phyloP scores from a whole-genome alignment of 2,797 vertebrate species.

The Pseudotriccus pelzelni region DNA sequence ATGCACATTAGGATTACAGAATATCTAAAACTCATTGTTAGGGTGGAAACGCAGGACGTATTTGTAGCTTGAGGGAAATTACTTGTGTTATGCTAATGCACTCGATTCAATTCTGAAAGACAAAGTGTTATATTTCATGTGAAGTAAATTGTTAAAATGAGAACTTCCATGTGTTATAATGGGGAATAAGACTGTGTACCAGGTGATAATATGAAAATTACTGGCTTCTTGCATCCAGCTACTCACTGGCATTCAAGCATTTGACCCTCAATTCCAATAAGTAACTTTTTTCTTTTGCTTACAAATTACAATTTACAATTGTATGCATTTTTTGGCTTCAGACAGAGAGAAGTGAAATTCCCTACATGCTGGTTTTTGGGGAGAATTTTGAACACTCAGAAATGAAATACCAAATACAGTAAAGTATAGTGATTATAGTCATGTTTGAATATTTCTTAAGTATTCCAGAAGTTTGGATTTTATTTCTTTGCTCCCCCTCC shows the following conservation, averaged over 20 bases:
- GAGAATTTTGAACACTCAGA: background rate
- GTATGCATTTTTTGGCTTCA: background rate
- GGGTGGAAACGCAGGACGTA: background rate
- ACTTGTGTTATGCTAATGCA: background rate
- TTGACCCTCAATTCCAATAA: background rate
- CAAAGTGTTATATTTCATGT: background rate
- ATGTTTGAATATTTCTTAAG: background rate
- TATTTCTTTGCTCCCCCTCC: background rate
- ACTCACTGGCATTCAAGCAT: background rate
- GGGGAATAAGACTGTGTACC: background rate
- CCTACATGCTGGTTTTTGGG: background rate
- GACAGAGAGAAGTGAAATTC: background rate
- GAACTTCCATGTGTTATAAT: background rate
- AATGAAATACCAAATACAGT: background rate
- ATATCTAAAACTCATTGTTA: background rate
- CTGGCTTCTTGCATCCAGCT: background rate
- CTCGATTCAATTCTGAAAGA: background rate
- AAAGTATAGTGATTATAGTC: background rate
- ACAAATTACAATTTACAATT: background rate
- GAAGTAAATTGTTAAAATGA: background rate
- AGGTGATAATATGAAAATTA: background rate
- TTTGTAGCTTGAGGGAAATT: background rate
- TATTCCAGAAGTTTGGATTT: background rate
- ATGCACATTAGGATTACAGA: background rate
- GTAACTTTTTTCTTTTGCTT: background rate